These are phyloP conservation scores for Macrobrachium nipponense DNA, from an alignment of 1,140 invertebrate genomes.

Conservation along the genomic window DNA sequence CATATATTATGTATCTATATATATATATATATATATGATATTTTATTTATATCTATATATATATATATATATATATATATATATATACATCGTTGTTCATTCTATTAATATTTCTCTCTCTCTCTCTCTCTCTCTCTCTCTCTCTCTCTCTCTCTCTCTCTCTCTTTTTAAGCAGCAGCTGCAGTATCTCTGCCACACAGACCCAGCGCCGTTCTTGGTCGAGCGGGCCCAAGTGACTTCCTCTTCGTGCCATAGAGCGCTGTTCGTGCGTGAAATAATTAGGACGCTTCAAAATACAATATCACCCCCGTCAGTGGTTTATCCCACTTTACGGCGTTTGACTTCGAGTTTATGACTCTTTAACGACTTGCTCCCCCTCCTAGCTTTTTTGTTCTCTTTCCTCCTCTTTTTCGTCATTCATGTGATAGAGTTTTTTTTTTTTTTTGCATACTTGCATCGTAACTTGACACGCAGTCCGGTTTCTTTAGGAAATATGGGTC, in stretches of 20 bases:
- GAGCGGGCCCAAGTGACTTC: neutral
- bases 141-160: constrained; percentile 50
- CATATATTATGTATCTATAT: neutral
- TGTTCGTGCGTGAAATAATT: neutral
- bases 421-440: neutral
- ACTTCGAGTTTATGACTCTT: neutral
- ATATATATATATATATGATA: too few relatives aligned
- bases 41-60: too few relatives aligned
- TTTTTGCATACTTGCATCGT: neutral
- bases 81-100: too few relatives aligned
- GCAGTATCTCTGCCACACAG: constrained; percentile 12
- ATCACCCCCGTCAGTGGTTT: neutral
- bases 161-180: constrained; percentile 10
- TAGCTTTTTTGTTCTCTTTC: neutral
- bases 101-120: constrained; percentile 17
- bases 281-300: neutral
- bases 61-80: too few relatives aligned
- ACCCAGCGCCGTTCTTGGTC: neutral
- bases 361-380: neutral
- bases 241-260: neutral
- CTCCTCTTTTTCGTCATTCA: neutral
- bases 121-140: constrained; percentile 49
- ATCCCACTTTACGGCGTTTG: neutral
- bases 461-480: too few relatives aligned
- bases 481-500: too few relatives aligned